Conservation (phyloP, 2,888 invertebrate genomes). For the Scaptomyza polygonia region DNA sequence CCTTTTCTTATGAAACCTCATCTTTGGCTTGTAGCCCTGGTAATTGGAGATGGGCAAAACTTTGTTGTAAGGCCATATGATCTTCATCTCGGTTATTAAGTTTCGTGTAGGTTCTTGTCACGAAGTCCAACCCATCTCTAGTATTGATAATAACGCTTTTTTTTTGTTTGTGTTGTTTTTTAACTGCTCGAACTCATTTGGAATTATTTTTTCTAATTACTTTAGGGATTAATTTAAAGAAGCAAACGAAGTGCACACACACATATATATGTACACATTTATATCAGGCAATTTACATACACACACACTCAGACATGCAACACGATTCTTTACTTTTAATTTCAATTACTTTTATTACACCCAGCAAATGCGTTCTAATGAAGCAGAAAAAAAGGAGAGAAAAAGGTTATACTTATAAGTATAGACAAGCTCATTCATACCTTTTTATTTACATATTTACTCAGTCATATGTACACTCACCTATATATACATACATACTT, state of each 20-base stretch:
- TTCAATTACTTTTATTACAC: conserved; percentile 81
- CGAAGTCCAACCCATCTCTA: conserved; percentile 2
- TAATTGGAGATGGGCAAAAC: conserved; percentile 4
- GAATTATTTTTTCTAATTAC: conserved; percentile 73
- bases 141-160: conserved; percentile 10
- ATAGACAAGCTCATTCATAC: conserved; percentile 11
- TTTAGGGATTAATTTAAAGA: conserved; percentile 79
- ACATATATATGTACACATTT: conserved; percentile 38
- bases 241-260: conserved; percentile 60
- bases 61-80: no score
- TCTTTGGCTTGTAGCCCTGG: not conserved
- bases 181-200: conserved; percentile 73
- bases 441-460: conserved; percentile 16
- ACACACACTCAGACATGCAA: conserved; percentile 53
- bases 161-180: not conserved
- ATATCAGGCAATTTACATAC: conserved; percentile 49
- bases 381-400: conserved; percentile 54
- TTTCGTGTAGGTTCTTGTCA: not conserved
- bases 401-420: conserved; percentile 20
- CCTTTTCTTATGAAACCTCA: conserved; percentile 38
- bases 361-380: conserved; percentile 66
- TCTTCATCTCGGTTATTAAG: no score
- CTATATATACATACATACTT: conserved; percentile 5
- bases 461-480: not conserved
- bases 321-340: conserved; percentile 81